These are phyloP conservation scores for Drosophila testacea DNA, from an alignment of 2,888 invertebrate genomes.

Conservation along the genomic window DNA sequence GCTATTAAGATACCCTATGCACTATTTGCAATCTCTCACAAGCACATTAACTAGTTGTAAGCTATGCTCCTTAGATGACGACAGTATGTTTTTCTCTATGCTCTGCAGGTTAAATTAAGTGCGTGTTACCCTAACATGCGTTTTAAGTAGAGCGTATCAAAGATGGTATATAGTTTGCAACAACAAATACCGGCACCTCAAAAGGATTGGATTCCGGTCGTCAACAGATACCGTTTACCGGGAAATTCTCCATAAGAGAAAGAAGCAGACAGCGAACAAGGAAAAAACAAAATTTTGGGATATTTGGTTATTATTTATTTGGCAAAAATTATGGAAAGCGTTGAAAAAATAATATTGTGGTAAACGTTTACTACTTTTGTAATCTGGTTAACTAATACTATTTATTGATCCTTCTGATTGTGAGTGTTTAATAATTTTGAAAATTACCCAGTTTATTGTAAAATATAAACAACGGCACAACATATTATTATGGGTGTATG, in stretches of 20 bases:
- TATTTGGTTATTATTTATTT: background rate
- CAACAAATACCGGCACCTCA: background rate
- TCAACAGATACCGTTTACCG: background rate
- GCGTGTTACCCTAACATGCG: background rate
- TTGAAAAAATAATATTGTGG: background rate
- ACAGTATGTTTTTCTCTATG: background rate
- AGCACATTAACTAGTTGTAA: background rate
- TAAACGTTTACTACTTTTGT: background rate
- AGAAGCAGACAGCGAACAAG: background rate
- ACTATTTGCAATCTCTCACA: too few relatives aligned
- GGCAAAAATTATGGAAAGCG: background rate
- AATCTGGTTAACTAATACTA: background rate
- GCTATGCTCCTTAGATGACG: background rate
- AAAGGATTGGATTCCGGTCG: background rate
- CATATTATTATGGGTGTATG: background rate
- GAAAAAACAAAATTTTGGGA: background rate
- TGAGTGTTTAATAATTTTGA: too few relatives aligned
- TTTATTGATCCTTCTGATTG: background rate
- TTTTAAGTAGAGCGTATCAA: background rate
- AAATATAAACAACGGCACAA: conserved; percentile 9
- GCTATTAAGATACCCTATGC: background rate
- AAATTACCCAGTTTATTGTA: background rate
- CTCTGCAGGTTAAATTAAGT: background rate
- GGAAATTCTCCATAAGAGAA: background rate
- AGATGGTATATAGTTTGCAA: background rate